Evolutionary conservation across 2,113 vertebrate species (phyloP).

Genomic region (Aphyosemion australe): DNA sequence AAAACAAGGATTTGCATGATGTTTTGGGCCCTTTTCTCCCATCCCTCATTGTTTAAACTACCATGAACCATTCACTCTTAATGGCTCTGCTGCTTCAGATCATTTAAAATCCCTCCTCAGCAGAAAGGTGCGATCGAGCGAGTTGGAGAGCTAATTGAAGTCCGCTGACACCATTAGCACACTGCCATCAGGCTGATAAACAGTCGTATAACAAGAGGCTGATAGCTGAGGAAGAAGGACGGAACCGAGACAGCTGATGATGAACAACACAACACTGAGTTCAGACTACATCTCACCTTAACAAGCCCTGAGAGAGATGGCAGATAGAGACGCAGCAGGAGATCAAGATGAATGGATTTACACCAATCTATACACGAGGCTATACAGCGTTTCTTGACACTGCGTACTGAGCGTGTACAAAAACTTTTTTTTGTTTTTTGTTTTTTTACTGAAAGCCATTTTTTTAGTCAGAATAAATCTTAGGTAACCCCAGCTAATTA

Average conservation of each 20-base stretch:
- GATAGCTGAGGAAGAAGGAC: conserved; percentile 30
- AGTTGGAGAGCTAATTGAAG: conserved; percentile 68
- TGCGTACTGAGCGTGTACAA: too few relatives aligned
- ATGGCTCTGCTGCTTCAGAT: conserved; percentile 64
- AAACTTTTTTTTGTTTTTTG: too few relatives aligned
- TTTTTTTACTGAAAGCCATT: too few relatives aligned
- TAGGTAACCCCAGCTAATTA: too few relatives aligned
- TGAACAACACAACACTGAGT: conserved; percentile 29
- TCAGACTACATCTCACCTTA: conserved; percentile 26
- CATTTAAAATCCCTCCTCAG: conserved; percentile 59
- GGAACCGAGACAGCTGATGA: conserved; percentile 27
- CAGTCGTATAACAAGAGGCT: conserved; percentile 53
- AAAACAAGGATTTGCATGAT: conserved; percentile 24
- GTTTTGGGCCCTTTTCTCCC: conserved; percentile 3
- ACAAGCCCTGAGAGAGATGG: not conserved
- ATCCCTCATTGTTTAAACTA: conserved; percentile 53
- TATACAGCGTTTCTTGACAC: not conserved
- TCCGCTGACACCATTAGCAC: conserved; percentile 70
- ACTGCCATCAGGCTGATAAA: conserved; percentile 62
- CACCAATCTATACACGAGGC: not conserved
- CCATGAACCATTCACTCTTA: conserved; percentile 58
- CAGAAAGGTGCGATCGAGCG: conserved; percentile 47
- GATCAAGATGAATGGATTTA: not conserved
- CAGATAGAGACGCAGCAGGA: not conserved
- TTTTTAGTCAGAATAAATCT: too few relatives aligned